These are phyloP conservation scores for Lepisosteus oculatus DNA, from an alignment of 2,113 vertebrate genomes.

Conservation along the genomic window DNA sequence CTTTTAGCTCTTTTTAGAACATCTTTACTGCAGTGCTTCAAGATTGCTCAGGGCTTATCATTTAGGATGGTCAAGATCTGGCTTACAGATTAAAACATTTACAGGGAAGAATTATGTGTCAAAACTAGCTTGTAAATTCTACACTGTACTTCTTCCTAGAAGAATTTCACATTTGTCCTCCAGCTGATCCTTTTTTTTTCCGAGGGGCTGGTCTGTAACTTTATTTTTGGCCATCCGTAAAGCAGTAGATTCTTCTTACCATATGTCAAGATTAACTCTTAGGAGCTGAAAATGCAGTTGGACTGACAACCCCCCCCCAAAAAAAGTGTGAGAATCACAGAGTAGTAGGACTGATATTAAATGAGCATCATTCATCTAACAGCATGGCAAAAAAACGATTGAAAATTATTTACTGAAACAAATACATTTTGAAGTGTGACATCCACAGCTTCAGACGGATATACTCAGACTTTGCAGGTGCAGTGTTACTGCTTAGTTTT, in stretches of 20 bases:
- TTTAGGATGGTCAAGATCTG: not conserved
- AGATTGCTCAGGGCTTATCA: not conserved
- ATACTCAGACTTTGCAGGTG: too few species aligned
- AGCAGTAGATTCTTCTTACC: constrained; percentile 52
- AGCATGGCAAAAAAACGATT: too few species aligned
- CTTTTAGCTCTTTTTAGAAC: not conserved
- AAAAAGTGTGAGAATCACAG: too few species aligned
- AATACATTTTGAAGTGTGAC: too few species aligned
- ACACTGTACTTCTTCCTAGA: constrained; percentile 17
- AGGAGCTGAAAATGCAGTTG: not conserved
- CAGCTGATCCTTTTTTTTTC: constrained; percentile 61
- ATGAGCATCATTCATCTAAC: too few species aligned
- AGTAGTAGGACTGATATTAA: too few species aligned
- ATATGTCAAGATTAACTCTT: constrained; percentile 56
- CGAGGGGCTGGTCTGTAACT: constrained; percentile 47
- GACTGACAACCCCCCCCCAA: too few species aligned
- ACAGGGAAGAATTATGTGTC: not conserved
- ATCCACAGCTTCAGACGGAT: too few species aligned
- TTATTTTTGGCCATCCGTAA: constrained; percentile 57
- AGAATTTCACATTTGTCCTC: constrained; percentile 61
- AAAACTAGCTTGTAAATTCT: not conserved
- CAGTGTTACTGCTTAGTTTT: too few species aligned
- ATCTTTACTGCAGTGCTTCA: not conserved
- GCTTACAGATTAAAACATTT: constrained; percentile 3
- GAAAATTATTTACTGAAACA: too few species aligned